A percentile compares a stretch with the other conserved stretches of the same genome.
These are phyloP conservation scores for Hylaea fasciaria DNA, from an alignment of 2,888 invertebrate genomes.

Conservation along the genomic window DNA sequence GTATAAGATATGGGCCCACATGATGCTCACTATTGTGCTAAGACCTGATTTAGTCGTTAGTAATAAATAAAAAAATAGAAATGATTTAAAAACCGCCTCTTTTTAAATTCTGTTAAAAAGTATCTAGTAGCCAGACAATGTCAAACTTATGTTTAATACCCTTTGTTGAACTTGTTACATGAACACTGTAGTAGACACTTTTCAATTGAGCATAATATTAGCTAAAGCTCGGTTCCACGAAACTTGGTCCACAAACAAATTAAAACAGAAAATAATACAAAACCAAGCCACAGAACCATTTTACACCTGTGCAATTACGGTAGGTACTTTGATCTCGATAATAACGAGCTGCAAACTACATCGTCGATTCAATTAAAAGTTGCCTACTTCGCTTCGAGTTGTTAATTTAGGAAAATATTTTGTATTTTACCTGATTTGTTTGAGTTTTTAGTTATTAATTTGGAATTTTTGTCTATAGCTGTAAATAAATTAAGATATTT, in stretches of 20 bases:
- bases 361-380: constrained; percentile 50
- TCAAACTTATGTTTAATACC: no score
- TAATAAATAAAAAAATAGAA: no score
- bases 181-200: background rate
- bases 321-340: constrained; percentile 36
- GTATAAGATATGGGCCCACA: no score
- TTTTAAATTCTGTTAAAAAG: no score
- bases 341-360: constrained; percentile 42
- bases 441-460: no score
- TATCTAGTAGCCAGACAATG: no score
- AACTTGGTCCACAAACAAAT: constrained; percentile 1
- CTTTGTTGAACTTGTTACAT: no score
- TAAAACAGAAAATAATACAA: constrained; percentile 17
- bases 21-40: no score
- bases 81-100: no score
- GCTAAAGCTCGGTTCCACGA: background rate
- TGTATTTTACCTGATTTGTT: background rate
- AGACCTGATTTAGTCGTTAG: no score
- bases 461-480: no score
- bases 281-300: constrained; percentile 15
- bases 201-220: background rate
- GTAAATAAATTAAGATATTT: no score
- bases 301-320: constrained; percentile 30
- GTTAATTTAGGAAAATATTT: constrained; percentile 31
- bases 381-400: constrained; percentile 38